Conservation (phyloP, 2,888 invertebrate genomes). For the Coleophora flavipennella region DNA sequence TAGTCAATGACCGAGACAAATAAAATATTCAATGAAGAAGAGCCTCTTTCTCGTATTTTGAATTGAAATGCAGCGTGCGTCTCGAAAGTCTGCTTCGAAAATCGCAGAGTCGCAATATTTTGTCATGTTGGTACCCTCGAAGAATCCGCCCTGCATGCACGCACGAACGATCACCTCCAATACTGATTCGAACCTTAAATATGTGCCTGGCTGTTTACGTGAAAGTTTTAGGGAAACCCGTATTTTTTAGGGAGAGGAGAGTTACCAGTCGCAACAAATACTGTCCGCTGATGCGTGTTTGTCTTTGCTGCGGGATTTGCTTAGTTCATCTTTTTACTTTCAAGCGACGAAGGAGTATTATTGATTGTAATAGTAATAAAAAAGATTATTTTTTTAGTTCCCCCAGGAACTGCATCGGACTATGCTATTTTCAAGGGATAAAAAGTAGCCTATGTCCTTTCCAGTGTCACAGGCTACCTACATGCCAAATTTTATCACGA, state of each 20-base stretch:
- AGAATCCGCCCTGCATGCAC: conserved; percentile 5
- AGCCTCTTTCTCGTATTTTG: no score
- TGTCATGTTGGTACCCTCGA: conserved; percentile 3
- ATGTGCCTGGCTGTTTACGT: conserved; percentile 41
- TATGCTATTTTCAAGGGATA: no score
- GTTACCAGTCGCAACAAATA: conserved; percentile 33
- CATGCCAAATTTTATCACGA: no score
- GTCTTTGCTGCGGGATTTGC: conserved; percentile 14
- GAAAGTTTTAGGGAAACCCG: conserved; percentile 36
- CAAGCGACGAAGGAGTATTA: no score
- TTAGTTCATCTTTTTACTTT: no score
- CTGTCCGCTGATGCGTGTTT: conserved; percentile 27
- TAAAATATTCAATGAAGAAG: no score
- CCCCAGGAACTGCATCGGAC: no score
- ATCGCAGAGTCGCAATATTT: conserved; percentile 6
- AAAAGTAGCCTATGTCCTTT: no score
- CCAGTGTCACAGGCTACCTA: no score
- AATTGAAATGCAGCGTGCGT: neutral
- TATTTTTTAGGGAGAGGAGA: conserved; percentile 30
- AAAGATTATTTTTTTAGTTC: no score
- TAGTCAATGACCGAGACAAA: no score
- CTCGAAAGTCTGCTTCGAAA: neutral
- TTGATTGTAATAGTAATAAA: no score
- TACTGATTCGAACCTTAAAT: conserved; percentile 35
- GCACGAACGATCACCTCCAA: conserved; percentile 30